These are phyloP conservation scores for Oligia latruncula DNA, from an alignment of 2,888 invertebrate genomes.

Conservation along the genomic window DNA sequence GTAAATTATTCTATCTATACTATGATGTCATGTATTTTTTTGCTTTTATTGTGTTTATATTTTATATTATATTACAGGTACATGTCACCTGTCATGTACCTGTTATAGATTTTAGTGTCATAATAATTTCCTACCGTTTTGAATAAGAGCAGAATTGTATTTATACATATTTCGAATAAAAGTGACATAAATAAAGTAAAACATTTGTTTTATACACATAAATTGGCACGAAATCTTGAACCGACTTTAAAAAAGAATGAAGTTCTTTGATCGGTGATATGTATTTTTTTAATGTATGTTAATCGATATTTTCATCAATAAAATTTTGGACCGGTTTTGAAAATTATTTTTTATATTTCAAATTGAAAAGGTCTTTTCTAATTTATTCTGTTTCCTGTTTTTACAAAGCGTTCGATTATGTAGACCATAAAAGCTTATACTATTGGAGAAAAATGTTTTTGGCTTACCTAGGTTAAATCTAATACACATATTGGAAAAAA, in stretches of 20 bases:
- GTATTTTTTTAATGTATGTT: neutral
- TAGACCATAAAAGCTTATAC: neutral
- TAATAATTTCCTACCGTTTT: neutral
- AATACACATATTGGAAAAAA: neutral
- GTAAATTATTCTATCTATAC: neutral
- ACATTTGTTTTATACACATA: neutral
- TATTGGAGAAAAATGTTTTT: neutral
- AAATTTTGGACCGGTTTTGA: neutral
- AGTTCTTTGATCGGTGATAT: neutral
- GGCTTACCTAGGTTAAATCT: neutral
- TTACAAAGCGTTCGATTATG: neutral
- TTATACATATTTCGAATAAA: neutral
- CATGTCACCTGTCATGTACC: neutral
- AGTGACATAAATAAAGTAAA: neutral
- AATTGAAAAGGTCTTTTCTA: neutral
- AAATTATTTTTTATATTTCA: neutral
- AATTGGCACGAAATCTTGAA: neutral
- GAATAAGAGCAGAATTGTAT: neutral
- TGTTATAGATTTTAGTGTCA: neutral
- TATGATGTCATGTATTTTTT: neutral
- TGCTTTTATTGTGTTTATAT: neutral
- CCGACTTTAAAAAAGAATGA: neutral
- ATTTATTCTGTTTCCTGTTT: neutral
- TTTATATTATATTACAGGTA: too few species aligned
- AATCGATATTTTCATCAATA: neutral